These are phyloP conservation scores for Notodonta dromedarius DNA, from an alignment of 2,888 invertebrate genomes.

Conservation along the genomic window DNA sequence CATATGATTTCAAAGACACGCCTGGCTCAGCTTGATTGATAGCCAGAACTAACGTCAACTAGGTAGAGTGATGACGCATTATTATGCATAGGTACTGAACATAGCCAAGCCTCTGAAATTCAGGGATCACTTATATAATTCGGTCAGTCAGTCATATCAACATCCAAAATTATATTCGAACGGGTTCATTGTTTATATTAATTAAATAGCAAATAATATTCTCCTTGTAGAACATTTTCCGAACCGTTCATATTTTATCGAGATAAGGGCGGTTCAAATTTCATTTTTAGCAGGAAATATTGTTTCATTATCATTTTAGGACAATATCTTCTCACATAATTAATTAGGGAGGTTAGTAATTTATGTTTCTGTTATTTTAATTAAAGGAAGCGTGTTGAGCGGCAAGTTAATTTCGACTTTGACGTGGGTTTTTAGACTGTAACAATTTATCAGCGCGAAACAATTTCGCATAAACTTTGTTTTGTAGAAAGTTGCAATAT, in stretches of 20 bases:
- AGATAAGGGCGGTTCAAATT: not conserved
- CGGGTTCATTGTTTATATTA: conserved; percentile 1
- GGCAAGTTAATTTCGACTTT: conserved; percentile 38
- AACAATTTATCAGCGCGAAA: conserved; percentile 44
- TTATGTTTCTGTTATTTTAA: conserved; percentile 34
- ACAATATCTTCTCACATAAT: not conserved
- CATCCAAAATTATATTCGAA: too few species aligned
- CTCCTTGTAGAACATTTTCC: not conserved
- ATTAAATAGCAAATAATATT: not conserved
- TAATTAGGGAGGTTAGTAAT: conserved; percentile 15
- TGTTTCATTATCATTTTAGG: conserved; percentile 12
- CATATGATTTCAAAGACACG: not conserved
- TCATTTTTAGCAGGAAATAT: not conserved
- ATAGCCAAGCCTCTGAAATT: not conserved
- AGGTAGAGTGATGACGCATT: not conserved
- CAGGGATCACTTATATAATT: not conserved
- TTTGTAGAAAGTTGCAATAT: conserved; percentile 27
- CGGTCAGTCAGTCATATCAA: not conserved
- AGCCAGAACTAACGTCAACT: not conserved
- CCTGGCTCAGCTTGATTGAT: not conserved
- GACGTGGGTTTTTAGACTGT: conserved; percentile 33
- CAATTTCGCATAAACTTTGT: conserved; percentile 34
- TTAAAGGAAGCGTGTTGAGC: conserved; percentile 33
- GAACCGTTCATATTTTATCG: not conserved
- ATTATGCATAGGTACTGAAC: not conserved